A percentile compares a stretch with the other conserved stretches of the same genome.
Evolutionary conservation across 2,113 vertebrate genomes (phyloP).

Genomic region (Ammodytes marinus): DNA sequence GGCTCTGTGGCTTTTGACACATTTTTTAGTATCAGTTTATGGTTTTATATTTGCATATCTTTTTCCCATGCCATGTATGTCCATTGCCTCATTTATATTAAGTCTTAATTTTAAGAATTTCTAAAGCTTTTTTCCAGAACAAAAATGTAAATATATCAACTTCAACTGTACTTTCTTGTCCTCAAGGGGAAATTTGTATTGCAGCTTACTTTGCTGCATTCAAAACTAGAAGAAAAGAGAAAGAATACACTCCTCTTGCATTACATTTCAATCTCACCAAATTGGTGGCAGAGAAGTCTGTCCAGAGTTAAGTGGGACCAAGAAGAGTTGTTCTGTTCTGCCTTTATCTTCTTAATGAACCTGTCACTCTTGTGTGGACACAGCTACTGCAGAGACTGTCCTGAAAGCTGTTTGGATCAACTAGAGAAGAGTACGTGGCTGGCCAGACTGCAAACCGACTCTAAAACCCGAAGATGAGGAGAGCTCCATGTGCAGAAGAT

Average conservation of each 20-base stretch:
- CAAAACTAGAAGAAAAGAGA: neutral
- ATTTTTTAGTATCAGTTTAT: too few species aligned
- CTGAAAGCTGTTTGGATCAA: slow-evolving; percentile 32
- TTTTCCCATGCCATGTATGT: too few species aligned
- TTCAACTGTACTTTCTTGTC: too few species aligned
- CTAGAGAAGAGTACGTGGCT: neutral
- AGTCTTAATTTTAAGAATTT: too few species aligned
- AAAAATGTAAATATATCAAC: too few species aligned
- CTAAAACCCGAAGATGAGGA: neutral
- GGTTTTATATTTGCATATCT: too few species aligned
- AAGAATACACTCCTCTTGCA: neutral
- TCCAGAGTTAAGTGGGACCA: slow-evolving; percentile 33
- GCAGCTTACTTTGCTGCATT: slow-evolving; percentile 2
- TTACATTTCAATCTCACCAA: slow-evolving; percentile 32
- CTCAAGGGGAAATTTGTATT: too few species aligned
- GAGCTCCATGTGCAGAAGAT: neutral
- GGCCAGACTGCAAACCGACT: slow-evolving; percentile 25
- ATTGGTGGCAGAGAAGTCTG: slow-evolving; percentile 18
- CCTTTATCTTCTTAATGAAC: slow-evolving; percentile 73
- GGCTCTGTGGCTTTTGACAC: neutral
- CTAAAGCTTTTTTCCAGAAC: too few species aligned
- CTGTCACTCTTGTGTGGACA: slow-evolving; percentile 62
- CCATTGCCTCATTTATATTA: too few species aligned
- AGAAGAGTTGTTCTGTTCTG: slow-evolving; percentile 51
- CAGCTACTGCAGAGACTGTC: slow-evolving; percentile 32